A percentile compares a stretch with the other conserved stretches of the same genome.
phyloP scores from a whole-genome alignment of 1,140 invertebrate genomes.

The Eupristina koningsbergeri region DNA sequence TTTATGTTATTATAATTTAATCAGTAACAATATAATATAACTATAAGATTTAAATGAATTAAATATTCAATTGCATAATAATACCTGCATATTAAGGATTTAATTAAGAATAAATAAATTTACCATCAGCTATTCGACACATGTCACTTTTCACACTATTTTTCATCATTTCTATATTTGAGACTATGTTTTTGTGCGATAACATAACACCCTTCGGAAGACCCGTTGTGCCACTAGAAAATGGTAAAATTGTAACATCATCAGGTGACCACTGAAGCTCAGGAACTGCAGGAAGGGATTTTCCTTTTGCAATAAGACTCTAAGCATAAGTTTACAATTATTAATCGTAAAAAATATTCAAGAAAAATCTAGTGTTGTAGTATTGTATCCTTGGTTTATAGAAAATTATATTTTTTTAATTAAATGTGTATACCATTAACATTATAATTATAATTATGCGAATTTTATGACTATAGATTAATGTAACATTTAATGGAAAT shows the following conservation, averaged over 20 bases:
- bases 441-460: not conserved
- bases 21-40: no score
- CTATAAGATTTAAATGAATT: no score
- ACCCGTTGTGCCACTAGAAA: conserved; percentile 92
- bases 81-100: no score
- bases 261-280: conserved; percentile 58
- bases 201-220: conserved; percentile 93
- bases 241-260: conserved; percentile 77
- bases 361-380: conserved; percentile 1
- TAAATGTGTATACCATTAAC: not conserved
- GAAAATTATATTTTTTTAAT: not conserved
- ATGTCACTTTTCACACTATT: conserved; percentile 59
- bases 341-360: not conserved
- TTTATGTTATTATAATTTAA: no score
- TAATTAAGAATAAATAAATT: conserved; percentile 32
- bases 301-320: conserved; percentile 67
- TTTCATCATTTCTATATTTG: conserved; percentile 78
- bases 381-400: not conserved
- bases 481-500: not conserved
- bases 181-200: conserved; percentile 83
- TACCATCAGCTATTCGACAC: conserved; percentile 62
- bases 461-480: no score
- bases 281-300: conserved; percentile 58
- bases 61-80: no score
- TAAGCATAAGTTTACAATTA: conserved; percentile 39